Evolutionary conservation across 35 echinoderm and acorn worm species (phyloP).

Genomic region (Lytechinus pictus): DNA sequence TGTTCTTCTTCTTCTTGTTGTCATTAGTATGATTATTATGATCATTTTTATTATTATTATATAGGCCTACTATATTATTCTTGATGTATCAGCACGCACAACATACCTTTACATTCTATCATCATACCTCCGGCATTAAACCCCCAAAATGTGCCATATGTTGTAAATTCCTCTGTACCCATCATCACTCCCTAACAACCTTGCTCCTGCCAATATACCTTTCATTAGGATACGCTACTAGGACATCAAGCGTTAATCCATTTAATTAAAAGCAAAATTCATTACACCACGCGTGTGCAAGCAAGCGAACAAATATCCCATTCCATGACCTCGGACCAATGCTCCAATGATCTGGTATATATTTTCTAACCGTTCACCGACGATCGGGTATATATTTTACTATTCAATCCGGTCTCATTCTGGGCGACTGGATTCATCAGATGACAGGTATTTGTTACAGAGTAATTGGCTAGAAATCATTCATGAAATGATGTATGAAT

Average conservation of each 20-base stretch:
- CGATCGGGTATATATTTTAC: background rate
- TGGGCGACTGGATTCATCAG: background rate
- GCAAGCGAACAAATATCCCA: background rate
- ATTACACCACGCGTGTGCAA: background rate
- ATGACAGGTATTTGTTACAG: background rate
- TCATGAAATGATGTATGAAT: background rate
- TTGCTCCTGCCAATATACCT: background rate
- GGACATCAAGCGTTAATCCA: conserved; percentile 17
- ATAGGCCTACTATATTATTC: too few species aligned
- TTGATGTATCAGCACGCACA: too few species aligned
- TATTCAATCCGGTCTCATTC: background rate
- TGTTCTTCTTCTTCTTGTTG: too few species aligned
- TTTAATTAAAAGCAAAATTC: conserved; percentile 21
- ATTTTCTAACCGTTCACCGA: too few species aligned
- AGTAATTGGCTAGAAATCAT: background rate
- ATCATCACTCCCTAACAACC: background rate
- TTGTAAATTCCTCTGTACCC: background rate
- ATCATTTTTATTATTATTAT: too few species aligned
- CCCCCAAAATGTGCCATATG: background rate
- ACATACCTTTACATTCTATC: too few species aligned
- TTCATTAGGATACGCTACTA: background rate
- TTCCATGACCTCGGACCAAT: background rate
- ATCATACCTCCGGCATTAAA: too few species aligned
- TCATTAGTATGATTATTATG: too few species aligned
- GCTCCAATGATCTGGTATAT: background rate